Base-by-base conservation (phyloP, 2,113 vertebrate genomes). In the Anarhynchus alexandrinus region DNA sequence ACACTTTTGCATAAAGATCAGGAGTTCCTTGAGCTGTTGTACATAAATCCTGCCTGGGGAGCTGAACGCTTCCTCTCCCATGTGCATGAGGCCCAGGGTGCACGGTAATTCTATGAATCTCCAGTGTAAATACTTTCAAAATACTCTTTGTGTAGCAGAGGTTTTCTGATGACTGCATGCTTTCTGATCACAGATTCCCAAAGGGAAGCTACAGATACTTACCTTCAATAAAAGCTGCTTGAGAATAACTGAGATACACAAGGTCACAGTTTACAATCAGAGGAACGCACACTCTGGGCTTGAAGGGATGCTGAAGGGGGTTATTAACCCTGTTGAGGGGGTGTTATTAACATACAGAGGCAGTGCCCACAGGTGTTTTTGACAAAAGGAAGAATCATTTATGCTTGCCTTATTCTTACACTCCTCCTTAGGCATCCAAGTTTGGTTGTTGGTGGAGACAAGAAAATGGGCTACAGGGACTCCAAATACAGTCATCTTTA, bases 81-180 rank as follows among this genome's bases (percentile, higher is more conserved):
- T 14, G 19, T 66, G 64, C 19, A 52, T 3, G 19, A 90, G 67
- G 66, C 64, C 47, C 62, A 80, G 54, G 14, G 43, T 52, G 12
- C 36, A 92, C 62, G n/a, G 36, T 40, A 61, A 58, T 69, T 90
- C 91, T 86, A 70, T 40, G 29, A 61, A 80, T 65, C 49, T 70
- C 30, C 54, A 73, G 36, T 52, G 83, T 73, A 86, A 95, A 91
- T 58, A 86, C 49, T 77, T 88, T 42, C 43, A 90, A 95, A 90
- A 88, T 61, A 23, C 52, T 54, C 47, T 84, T 47, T 49, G 54
- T 84, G 54, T 19, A 78, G 45, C 57, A 57, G 29, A 88, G 22
- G 17, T 79, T 90, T 85, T 90, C 78, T 79, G 66, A 76, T 11
- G 57, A 82, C 14, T 0, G 0, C 49, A 27, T 85, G 51, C 49